Evolutionary conservation across 2,797 vertebrate species (phyloP).

Genomic region (Cyprinella venusta): DNA sequence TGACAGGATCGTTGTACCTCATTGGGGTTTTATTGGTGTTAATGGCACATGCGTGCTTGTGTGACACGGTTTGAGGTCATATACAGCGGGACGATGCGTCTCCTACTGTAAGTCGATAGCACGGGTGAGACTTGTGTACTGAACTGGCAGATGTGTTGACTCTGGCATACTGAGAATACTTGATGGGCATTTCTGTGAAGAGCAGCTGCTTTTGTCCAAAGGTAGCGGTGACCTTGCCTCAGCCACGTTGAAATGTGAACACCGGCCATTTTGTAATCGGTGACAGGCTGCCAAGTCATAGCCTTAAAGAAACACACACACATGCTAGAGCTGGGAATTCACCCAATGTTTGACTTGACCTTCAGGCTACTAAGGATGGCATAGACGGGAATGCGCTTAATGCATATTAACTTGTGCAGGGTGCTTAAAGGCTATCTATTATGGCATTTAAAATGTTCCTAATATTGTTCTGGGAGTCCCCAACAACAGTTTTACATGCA

Average conservation of each 20-base stretch:
- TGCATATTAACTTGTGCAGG: constrained; percentile 7
- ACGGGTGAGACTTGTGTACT: constrained; percentile 25
- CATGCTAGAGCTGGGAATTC: constrained; percentile 38
- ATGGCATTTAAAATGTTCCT: no score
- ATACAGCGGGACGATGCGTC: constrained; percentile 52
- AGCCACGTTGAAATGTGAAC: constrained; percentile 75
- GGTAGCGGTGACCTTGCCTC: constrained; percentile 79
- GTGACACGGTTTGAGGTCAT: constrained; percentile 47
- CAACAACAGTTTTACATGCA: no score
- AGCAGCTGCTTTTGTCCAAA: constrained; percentile 81
- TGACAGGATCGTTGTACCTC: constrained; percentile 29
- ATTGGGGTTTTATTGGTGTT: constrained; percentile 41
- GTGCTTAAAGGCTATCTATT: no score
- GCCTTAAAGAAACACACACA: constrained; percentile 64
- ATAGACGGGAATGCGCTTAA: background rate
- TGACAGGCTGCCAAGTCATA: constrained; percentile 75
- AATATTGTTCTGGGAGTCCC: no score
- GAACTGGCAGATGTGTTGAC: constrained; percentile 52
- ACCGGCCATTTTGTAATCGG: constrained; percentile 80
- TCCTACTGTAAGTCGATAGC: constrained; percentile 46
- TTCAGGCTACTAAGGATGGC: constrained; percentile 24
- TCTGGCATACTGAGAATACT: constrained; percentile 74
- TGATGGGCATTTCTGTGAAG: constrained; percentile 78
- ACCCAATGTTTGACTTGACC: constrained; percentile 52
- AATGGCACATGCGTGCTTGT: no score